Evolutionary conservation across 1,140 invertebrate species (phyloP).

Genomic region (Platyscapa corneri): DNA sequence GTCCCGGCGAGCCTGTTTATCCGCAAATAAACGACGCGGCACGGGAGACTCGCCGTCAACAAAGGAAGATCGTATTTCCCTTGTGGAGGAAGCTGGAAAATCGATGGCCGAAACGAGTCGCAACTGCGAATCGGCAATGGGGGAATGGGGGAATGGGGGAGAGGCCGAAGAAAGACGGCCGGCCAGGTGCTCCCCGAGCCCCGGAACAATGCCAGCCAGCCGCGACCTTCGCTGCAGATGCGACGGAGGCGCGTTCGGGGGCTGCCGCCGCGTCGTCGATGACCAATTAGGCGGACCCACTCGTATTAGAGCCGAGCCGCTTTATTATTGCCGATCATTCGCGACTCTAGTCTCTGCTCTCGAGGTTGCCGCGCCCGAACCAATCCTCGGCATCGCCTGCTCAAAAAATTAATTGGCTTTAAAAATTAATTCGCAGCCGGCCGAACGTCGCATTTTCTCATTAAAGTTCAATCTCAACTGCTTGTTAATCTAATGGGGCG

Average conservation of each 20-base stretch:
- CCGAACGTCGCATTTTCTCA: too few species aligned
- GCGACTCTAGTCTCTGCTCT: background rate
- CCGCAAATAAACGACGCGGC: conserved; percentile 8
- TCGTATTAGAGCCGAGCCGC: background rate
- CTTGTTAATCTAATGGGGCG: too few species aligned
- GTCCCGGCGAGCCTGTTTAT: conserved; percentile 26
- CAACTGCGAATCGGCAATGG: background rate
- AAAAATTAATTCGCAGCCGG: too few species aligned
- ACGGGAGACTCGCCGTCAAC: background rate
- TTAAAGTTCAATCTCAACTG: too few species aligned
- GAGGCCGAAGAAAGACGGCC: background rate
- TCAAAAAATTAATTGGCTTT: too few species aligned
- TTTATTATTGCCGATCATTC: conserved; percentile 11
- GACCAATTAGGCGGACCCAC: conserved; percentile 8
- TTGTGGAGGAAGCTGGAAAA: conserved; percentile 11
- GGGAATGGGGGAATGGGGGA: background rate
- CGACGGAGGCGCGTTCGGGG: background rate
- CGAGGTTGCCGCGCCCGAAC: too few species aligned
- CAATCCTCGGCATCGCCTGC: too few species aligned
- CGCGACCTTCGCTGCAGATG: conserved; percentile 28
- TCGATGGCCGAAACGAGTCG: conserved; percentile 14
- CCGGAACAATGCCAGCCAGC: background rate
- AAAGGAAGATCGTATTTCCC: conserved; percentile 29
- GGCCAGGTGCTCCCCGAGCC: conserved; percentile 7
- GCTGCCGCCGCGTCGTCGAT: background rate